Evolutionary conservation across 2,797 vertebrate species (phyloP).

Genomic region (Mus spretus): DNA sequence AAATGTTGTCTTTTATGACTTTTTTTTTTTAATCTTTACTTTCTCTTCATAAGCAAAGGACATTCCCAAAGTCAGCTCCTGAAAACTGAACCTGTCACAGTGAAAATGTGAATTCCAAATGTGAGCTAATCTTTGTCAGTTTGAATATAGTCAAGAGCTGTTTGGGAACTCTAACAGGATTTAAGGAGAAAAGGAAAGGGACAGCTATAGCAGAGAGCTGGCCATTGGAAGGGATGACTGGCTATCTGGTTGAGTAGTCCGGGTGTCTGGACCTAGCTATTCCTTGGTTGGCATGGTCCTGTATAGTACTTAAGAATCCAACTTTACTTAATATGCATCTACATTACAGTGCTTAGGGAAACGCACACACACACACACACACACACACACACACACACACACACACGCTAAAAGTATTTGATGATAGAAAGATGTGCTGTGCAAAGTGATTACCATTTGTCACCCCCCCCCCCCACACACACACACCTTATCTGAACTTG

Average conservation of each 20-base stretch:
- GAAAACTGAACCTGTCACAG: neutral
- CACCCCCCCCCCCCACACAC: neutral
- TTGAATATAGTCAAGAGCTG: neutral
- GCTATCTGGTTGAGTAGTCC: neutral
- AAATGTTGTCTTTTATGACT: neutral
- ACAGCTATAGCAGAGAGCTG: neutral
- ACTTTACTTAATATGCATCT: conserved; percentile 23
- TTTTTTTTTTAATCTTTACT: neutral
- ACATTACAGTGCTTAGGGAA: conserved; percentile 36
- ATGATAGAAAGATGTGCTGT: neutral
- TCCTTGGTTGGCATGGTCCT: neutral
- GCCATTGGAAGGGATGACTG: neutral
- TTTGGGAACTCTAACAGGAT: neutral
- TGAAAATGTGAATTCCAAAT: conserved; percentile 48
- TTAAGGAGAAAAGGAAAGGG: neutral
- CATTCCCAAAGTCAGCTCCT: neutral
- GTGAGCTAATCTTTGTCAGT: neutral
- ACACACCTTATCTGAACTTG: conserved; percentile 47
- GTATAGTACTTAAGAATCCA: neutral
- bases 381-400: neutral
- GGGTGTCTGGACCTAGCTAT: neutral
- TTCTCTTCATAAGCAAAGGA: conserved; percentile 45
- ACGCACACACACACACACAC: neutral
- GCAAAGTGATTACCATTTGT: conserved; percentile 37
- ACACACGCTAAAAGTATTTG: neutral